phyloP scores from a whole-genome alignment of 2,888 invertebrate species.

The Trichopria drosophilae region DNA sequence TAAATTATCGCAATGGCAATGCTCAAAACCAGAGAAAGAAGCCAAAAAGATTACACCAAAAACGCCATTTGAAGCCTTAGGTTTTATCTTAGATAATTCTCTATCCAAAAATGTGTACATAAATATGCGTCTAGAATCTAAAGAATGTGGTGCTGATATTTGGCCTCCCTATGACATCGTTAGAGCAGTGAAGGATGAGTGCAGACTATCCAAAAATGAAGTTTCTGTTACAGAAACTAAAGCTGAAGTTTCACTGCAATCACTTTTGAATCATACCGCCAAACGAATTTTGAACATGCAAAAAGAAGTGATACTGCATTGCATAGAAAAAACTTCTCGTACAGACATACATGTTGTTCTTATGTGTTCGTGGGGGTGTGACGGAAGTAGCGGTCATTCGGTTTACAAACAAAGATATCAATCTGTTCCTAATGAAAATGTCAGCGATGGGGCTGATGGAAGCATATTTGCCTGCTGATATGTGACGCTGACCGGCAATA shows the following conservation, averaged over 20 bases:
- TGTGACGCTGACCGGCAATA: too few species aligned
- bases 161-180: not conserved
- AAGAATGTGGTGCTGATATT: not conserved
- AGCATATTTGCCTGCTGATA: not conserved
- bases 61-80: too few species aligned
- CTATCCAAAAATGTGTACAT: not conserved
- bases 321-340: not conserved
- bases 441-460: too few species aligned
- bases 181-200: not conserved
- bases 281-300: conserved; percentile 3
- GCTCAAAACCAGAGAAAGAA: too few species aligned
- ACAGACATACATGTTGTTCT: conserved; percentile 5
- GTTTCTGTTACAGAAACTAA: not conserved
- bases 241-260: not conserved
- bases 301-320: conserved; percentile 7
- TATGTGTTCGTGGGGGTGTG: conserved; percentile 10
- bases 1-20: too few species aligned
- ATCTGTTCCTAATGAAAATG: not conserved
- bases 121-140: conserved; percentile 1
- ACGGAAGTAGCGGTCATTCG: conserved; percentile 14
- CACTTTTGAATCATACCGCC: conserved; percentile 1
- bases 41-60: too few species aligned
- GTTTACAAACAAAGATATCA: conserved; percentile 3
- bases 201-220: conserved; percentile 1
- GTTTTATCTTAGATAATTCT: not conserved